Percentiles rank a stretch among this genome's conserved stretches.
phyloP scores from a whole-genome alignment of 2,797 vertebrate species.

The Sebastes kiyomatsui region DNA sequence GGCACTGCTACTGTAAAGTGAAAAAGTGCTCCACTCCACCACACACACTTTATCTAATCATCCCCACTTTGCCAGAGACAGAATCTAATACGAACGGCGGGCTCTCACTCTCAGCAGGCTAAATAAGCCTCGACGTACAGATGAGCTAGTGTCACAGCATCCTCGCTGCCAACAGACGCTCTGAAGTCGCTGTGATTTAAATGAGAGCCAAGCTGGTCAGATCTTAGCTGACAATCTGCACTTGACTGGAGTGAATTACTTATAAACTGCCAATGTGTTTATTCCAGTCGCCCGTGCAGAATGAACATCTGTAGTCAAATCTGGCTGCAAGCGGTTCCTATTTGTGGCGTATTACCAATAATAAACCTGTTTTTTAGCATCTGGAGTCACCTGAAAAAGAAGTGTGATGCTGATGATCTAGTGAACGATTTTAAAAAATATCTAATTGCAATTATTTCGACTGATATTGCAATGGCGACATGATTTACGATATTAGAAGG shows the following conservation, averaged over 20 bases:
- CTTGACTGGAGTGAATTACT: conserved; percentile 27
- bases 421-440: not conserved
- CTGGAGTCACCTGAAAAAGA: not conserved
- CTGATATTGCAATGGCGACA: no score
- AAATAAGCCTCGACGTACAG: conserved; percentile 74
- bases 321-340: not conserved
- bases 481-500: fast-evolving
- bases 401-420: not conserved
- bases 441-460: no score
- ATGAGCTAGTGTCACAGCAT: conserved; percentile 71
- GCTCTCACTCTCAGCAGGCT: conserved; percentile 77
- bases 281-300: not conserved
- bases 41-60: conserved; percentile 82
- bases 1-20: conserved; percentile 65
- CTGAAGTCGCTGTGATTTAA: conserved; percentile 53
- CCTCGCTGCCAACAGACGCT: conserved; percentile 41
- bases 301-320: conserved; percentile 4
- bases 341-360: not conserved
- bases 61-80: conserved; percentile 76
- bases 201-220: conserved; percentile 37
- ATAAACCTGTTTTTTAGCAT: not conserved
- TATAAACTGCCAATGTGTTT: conserved; percentile 19
- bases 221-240: conserved; percentile 38
- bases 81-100: conserved; percentile 77
- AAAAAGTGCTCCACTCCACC: conserved; percentile 74